Evolutionary conservation across 2,113 vertebrate genomes (phyloP).

Genomic region (Oncorhynchus nerka): DNA sequence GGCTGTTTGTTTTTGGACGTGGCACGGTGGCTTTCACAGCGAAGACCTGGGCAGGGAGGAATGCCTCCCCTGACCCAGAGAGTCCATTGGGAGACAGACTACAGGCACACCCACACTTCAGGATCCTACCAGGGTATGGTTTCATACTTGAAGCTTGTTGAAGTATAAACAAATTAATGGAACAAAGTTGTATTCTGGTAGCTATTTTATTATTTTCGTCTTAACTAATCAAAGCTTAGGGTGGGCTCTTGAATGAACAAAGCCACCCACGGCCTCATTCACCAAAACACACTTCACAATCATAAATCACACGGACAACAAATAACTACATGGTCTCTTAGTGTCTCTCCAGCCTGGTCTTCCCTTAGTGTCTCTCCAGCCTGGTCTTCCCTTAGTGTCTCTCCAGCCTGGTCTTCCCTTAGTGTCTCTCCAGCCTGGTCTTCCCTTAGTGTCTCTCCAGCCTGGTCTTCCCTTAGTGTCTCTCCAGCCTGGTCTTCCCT

Average conservation of each 20-base stretch:
- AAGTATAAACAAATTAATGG: too few relatives aligned
- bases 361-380: too few relatives aligned
- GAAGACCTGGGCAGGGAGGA: constrained; percentile 68
- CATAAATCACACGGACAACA: not conserved
- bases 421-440: not conserved
- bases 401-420: not conserved
- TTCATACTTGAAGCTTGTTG: too few relatives aligned
- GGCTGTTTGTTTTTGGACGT: constrained; percentile 72
- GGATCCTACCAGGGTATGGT: not conserved
- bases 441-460: not conserved
- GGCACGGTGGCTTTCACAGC: constrained; percentile 76
- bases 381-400: too few relatives aligned
- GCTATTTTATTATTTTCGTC: too few relatives aligned
- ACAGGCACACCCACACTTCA: not conserved
- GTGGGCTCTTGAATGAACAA: too few relatives aligned
- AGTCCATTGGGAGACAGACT: constrained; percentile 19
- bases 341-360: too few relatives aligned
- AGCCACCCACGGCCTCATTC: too few relatives aligned
- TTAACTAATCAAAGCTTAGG: too few relatives aligned
- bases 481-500: too few relatives aligned
- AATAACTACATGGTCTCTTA: not conserved
- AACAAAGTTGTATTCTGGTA: too few relatives aligned
- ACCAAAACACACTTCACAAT: not conserved
- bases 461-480: not conserved
- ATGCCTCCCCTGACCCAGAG: constrained; percentile 66